Conservation (phyloP, 2,113 vertebrate genomes). For the Neolamprologus cancellatus region DNA sequence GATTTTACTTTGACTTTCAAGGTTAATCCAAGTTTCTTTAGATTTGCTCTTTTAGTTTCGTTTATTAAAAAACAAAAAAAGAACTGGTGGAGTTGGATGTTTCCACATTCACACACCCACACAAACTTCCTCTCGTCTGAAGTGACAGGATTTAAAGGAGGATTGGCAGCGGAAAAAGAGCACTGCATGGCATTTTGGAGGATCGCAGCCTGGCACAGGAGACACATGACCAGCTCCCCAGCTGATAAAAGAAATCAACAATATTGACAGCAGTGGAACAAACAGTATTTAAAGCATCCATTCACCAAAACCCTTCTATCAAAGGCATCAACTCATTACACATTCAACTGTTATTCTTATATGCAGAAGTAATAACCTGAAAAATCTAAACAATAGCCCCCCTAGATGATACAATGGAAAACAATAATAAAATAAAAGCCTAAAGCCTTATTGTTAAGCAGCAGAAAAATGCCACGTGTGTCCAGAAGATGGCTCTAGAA, state of each 20-base stretch:
- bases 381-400: not conserved
- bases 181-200: not conserved
- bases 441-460: not conserved
- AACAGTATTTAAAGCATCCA: slow-evolving; percentile 34
- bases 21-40: not conserved
- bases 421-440: not conserved
- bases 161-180: slow-evolving; percentile 3
- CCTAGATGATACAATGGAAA: not conserved
- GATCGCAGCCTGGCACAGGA: not conserved
- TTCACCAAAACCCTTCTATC: slow-evolving; percentile 1
- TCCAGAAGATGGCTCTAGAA: not conserved
- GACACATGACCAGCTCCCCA: not conserved
- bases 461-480: not conserved
- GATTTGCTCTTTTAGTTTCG: not conserved
- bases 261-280: slow-evolving; percentile 15
- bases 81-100: not conserved
- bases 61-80: not conserved
- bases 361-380: not conserved
- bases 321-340: not conserved
- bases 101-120: not conserved
- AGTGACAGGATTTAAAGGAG: slow-evolving; percentile 11
- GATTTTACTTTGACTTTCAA: not conserved
- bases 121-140: slow-evolving; percentile 5
- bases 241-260: not conserved
- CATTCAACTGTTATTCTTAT: not conserved